Conservation (phyloP, 2,113 vertebrate genomes). For the Otolemur garnettii region DNA sequence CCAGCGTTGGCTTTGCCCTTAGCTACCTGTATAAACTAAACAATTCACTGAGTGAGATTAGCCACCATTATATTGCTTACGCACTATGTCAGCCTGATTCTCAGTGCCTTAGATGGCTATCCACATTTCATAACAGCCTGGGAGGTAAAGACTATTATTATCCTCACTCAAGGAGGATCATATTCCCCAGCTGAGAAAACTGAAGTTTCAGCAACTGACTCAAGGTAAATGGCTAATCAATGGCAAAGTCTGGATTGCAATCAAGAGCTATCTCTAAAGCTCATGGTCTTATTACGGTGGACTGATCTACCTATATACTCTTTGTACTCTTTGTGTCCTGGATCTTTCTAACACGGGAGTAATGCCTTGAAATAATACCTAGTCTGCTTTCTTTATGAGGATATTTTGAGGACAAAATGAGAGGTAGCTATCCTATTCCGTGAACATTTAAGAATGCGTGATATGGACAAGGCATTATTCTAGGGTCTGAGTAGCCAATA, state of each 20-base stretch:
- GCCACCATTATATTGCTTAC: neutral
- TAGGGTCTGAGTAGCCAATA: slow-evolving; percentile 20
- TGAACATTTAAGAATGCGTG: neutral
- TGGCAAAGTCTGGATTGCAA: neutral
- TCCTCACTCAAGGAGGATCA: neutral
- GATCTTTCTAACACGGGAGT: slow-evolving; percentile 11
- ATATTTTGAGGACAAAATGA: slow-evolving; percentile 45
- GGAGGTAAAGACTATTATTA: neutral
- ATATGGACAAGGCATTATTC: slow-evolving; percentile 33
- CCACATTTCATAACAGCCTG: slow-evolving; percentile 20
- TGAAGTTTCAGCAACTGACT: slow-evolving; percentile 57
- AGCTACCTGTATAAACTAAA: slow-evolving; percentile 36
- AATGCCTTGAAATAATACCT: slow-evolving; percentile 38
- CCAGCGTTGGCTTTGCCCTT: neutral
- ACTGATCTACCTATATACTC: neutral
- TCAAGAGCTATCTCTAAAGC: slow-evolving; percentile 18
- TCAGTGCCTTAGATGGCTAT: neutral
- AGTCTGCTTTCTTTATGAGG: neutral
- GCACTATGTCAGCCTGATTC: neutral
- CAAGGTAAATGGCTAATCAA: neutral
- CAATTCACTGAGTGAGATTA: slow-evolving; percentile 35
- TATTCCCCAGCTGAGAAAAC: slow-evolving; percentile 29
- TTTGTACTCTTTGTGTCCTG: neutral
- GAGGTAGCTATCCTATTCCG: neutral
- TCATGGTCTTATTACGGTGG: neutral